Conservation (phyloP, 2,113 vertebrate species). For the Calyptomena viridis region DNA sequence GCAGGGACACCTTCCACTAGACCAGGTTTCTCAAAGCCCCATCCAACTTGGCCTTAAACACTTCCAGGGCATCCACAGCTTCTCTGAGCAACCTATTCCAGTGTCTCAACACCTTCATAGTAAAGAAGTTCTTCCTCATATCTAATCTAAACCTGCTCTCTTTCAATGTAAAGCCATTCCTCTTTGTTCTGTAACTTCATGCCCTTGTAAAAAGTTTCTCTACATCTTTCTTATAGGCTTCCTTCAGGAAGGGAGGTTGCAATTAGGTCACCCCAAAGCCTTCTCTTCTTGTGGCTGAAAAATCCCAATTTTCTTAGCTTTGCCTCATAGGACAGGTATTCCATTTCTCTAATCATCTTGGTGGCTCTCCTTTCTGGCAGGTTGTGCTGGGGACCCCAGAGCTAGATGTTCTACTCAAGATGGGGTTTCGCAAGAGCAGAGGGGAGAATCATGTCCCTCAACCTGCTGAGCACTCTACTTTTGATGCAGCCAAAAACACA, state of each 20-base stretch:
- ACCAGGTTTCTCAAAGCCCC: neutral
- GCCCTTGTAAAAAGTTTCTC: neutral
- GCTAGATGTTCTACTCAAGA: neutral
- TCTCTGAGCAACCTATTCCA: neutral
- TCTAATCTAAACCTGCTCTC: neutral
- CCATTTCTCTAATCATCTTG: neutral
- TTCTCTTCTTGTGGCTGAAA: neutral
- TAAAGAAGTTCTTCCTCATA: neutral
- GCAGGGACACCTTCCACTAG: fast-evolving
- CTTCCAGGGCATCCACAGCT: neutral
- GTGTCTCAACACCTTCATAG: neutral
- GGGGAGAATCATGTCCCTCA: neutral
- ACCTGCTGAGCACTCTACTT: neutral
- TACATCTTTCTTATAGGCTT: neutral
- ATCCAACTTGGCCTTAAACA: neutral
- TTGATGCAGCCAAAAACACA: neutral
- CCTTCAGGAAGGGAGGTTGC: neutral
- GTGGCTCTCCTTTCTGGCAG: neutral
- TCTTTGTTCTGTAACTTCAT: neutral
- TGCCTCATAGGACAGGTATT: neutral
- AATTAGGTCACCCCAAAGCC: neutral
- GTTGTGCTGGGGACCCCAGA: neutral
- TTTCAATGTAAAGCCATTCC: neutral
- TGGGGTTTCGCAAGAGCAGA: neutral
- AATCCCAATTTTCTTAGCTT: neutral